Evolutionary conservation across 2,888 invertebrate species (phyloP).

Genomic region (Amorpha juglandis): DNA sequence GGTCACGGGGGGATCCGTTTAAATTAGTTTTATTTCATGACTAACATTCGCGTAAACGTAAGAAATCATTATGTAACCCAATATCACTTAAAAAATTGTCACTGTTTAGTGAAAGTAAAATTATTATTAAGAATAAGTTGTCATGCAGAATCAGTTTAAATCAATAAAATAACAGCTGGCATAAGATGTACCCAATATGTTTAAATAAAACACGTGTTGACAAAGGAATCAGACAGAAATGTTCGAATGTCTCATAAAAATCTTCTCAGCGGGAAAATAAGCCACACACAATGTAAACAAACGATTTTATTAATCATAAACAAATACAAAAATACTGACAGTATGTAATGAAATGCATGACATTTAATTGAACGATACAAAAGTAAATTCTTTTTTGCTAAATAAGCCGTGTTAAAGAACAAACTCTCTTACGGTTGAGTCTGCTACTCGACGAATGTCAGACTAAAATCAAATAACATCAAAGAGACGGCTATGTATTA

Average conservation of each 20-base stretch:
- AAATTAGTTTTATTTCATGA: no score
- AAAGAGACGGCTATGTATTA: slow-evolving; percentile 65
- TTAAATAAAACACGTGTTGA: background rate
- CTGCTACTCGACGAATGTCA: slow-evolving; percentile 53
- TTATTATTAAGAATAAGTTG: background rate
- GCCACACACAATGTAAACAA: background rate
- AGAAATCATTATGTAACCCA: no score
- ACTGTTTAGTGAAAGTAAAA: background rate
- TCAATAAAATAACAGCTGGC: background rate
- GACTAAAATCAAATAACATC: slow-evolving; percentile 62
- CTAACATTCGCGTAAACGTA: no score
- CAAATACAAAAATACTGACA: background rate
- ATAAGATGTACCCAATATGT: no score
- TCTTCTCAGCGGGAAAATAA: background rate
- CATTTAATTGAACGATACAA: slow-evolving; percentile 1
- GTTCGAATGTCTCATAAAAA: background rate
- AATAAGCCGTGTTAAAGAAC: slow-evolving; percentile 42
- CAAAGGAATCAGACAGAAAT: background rate
- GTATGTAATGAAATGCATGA: background rate
- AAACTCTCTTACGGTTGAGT: slow-evolving; percentile 47
- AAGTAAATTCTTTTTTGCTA: slow-evolving; percentile 24
- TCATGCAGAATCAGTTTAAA: background rate
- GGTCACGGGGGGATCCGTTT: no score
- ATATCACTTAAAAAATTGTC: no score
- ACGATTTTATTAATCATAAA: slow-evolving; percentile 1